Conservation (phyloP, 2,113 vertebrate species). For the human region GRCh38 chr5:167259001-167259500, state of each 20-base stretch:
- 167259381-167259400: not conserved
- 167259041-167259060: not conserved
- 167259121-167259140: not conserved
- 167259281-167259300: too few species aligned
- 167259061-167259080: not conserved
- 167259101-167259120: not conserved
- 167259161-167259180: not conserved
- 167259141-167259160: not conserved
- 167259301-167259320: not conserved
- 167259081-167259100: not conserved
- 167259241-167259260: not conserved
- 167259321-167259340: not conserved
- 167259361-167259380: conserved; percentile 4
- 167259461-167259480: not conserved
- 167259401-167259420: not conserved
- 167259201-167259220: not conserved
- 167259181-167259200: not conserved
- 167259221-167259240: not conserved
- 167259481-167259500: not conserved
- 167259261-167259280: not conserved
- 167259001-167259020: not conserved
- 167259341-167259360: not conserved
- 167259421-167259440: not conserved
- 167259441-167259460: conserved; percentile 12
- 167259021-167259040: accelerated